Evolutionary conservation across 2,888 invertebrate species (phyloP).

Genomic region (Spicauda simplicius): DNA sequence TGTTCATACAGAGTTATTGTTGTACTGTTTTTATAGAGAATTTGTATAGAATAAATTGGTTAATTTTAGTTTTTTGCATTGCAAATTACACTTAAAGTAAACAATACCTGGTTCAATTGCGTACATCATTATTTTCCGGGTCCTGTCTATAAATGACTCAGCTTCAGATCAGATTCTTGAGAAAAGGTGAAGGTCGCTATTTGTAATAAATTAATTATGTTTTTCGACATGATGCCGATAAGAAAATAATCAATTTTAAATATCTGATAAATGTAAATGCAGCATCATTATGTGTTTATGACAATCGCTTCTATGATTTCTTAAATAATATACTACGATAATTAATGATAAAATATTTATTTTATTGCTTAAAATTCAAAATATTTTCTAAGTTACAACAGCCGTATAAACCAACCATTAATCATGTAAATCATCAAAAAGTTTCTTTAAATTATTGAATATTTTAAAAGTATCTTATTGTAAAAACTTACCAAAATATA

Average conservation of each 20-base stretch:
- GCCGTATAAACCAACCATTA: no score
- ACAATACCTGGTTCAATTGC: constrained; percentile 11
- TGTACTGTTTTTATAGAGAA: no score
- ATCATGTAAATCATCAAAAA: no score
- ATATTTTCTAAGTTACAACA: no score
- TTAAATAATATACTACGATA: no score
- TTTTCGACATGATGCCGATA: not conserved
- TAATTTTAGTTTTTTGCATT: not conserved
- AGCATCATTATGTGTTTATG: no score
- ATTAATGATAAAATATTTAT: no score
- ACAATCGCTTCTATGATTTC: no score
- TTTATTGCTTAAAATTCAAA: no score
- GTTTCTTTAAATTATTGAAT: not conserved
- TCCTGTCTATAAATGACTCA: constrained; percentile 28
- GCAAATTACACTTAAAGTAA: constrained; percentile 9
- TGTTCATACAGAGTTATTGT: no score
- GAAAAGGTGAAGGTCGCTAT: constrained; percentile 41
- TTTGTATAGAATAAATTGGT: no score
- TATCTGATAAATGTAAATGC: not conserved
- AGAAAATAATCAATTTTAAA: not conserved
- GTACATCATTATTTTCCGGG: constrained; percentile 22
- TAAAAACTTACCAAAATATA: constrained; percentile 73
- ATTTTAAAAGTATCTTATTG: not conserved
- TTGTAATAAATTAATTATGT: not conserved
- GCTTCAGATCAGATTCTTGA: constrained; percentile 25